phyloP scores from a whole-genome alignment of 2,113 vertebrate species.

The Psammodynastes pulverulentus region DNA sequence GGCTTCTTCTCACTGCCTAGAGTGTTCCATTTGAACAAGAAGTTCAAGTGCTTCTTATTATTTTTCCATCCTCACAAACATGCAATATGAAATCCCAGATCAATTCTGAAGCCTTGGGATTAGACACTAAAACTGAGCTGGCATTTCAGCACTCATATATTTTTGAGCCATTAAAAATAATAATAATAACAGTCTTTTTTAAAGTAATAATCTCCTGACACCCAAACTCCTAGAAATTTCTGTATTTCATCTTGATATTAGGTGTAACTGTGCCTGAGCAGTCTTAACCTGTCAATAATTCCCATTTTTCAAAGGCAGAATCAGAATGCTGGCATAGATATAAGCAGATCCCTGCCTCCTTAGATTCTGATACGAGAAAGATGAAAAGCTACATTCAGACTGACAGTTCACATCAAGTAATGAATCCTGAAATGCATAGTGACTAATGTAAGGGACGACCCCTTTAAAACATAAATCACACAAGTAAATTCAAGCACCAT shows the following conservation, averaged over 20 bases:
- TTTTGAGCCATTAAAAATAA: conserved; percentile 6
- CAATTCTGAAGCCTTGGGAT: conserved; percentile 23
- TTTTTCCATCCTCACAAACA: conserved; percentile 21
- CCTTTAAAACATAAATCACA: not conserved
- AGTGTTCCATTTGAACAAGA: conserved; percentile 8
- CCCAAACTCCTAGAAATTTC: not conserved
- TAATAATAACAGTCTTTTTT: conserved; percentile 7
- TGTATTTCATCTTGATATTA: conserved; percentile 5
- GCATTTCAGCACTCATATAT: not conserved
- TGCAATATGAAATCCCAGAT: conserved; percentile 8
- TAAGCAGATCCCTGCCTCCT: not conserved
- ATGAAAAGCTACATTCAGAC: conserved; percentile 2
- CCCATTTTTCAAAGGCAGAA: not conserved
- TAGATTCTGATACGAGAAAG: conserved; percentile 22
- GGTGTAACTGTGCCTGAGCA: not conserved
- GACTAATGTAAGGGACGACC: not conserved
- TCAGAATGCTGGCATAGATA: conserved; percentile 15
- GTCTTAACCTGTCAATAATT: conserved; percentile 30
- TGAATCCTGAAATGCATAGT: not conserved
- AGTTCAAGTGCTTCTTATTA: conserved; percentile 7
- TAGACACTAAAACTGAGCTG: not conserved
- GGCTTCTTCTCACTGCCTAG: conserved; percentile 4
- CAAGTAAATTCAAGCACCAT: not conserved
- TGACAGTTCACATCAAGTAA: conserved; percentile 7
- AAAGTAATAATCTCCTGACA: not conserved